These are phyloP conservation scores for Phalanger gymnotis DNA, from an alignment of 2,797 vertebrate genomes.

Conservation along the genomic window DNA sequence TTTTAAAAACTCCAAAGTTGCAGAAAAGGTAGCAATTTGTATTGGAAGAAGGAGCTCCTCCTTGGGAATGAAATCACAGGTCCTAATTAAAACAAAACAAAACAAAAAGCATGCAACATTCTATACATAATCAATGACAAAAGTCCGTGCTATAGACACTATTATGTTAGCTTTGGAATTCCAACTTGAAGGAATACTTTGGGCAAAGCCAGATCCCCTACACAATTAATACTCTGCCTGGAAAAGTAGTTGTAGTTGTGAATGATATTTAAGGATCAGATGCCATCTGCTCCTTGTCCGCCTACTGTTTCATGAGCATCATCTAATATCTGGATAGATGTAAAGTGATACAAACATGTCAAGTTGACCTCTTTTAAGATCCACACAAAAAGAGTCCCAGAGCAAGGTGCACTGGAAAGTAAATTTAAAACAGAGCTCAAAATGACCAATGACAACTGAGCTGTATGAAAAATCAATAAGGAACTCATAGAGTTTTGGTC, in stretches of 20 bases:
- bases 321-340: slow-evolving; percentile 18
- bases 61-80: background rate
- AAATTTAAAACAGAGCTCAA: background rate
- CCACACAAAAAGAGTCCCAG: slow-evolving; percentile 51
- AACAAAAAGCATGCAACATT: background rate
- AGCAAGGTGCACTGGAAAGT: slow-evolving; percentile 27
- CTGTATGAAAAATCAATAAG: background rate
- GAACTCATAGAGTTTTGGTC: background rate
- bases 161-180: background rate
- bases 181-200: slow-evolving; percentile 4
- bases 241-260: background rate
- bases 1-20: background rate
- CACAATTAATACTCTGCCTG: slow-evolving; percentile 17
- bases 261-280: slow-evolving; percentile 2
- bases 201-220: background rate
- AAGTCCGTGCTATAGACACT: background rate
- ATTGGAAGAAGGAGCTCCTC: background rate
- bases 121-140: background rate
- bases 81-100: background rate
- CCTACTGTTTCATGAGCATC: background rate
- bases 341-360: slow-evolving; percentile 59
- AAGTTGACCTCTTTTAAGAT: slow-evolving; percentile 57
- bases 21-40: background rate
- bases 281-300: background rate
- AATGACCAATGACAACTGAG: background rate